These are phyloP conservation scores for Catocala fraxini DNA, from an alignment of 2,888 invertebrate genomes.

Conservation along the genomic window DNA sequence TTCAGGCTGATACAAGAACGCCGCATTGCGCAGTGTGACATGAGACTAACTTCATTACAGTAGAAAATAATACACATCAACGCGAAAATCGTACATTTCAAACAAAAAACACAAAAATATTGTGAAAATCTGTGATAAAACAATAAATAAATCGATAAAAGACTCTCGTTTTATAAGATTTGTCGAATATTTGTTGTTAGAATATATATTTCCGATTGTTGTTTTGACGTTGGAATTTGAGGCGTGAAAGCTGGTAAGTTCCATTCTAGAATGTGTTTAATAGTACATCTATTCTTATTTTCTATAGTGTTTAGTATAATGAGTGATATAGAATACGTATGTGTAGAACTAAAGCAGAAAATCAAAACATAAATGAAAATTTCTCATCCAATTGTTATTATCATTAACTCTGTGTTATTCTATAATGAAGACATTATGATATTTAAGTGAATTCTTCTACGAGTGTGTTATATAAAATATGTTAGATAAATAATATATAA, in stretches of 20 bases:
- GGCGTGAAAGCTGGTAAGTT: slow-evolving; percentile 42
- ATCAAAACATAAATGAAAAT: no score
- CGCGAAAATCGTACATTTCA: slow-evolving; percentile 38
- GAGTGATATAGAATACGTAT: no score
- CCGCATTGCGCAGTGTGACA: slow-evolving; percentile 72
- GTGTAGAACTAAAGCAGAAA: no score
- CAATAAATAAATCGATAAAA: slow-evolving; percentile 26
- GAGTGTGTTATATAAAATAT: no score
- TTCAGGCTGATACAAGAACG: slow-evolving; percentile 61
- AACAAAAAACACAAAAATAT: slow-evolving; percentile 39
- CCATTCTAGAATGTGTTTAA: slow-evolving; percentile 3
- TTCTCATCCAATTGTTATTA: no score
- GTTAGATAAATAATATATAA: no score
- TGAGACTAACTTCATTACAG: slow-evolving; percentile 60
- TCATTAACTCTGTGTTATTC: no score
- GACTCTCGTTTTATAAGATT: slow-evolving; percentile 14
- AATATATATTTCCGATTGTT: slow-evolving; percentile 20
- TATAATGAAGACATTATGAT: no score
- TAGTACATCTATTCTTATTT: not conserved
- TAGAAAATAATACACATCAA: slow-evolving; percentile 56
- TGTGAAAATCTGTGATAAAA: slow-evolving; percentile 52
- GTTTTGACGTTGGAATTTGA: slow-evolving; percentile 35
- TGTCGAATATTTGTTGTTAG: slow-evolving; percentile 16
- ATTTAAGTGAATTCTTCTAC: no score
- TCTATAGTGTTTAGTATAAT: not conserved